Evolutionary conservation across 2,113 vertebrate species (phyloP), one percentile per base, ranked within the genome.

Genomic region (Gasterosteus aculeatus): DNA sequence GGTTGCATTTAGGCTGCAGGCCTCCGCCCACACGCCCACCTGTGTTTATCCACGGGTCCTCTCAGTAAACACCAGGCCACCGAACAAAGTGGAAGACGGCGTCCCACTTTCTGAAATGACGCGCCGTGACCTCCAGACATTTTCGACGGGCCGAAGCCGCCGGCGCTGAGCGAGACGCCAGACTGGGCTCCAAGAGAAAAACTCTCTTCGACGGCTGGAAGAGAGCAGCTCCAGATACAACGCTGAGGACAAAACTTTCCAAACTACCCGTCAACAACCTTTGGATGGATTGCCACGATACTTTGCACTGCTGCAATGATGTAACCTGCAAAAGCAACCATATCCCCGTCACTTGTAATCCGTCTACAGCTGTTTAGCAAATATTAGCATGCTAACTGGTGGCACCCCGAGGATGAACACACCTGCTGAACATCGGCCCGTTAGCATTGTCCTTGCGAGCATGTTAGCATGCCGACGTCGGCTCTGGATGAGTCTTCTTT

Each of bases 31-130:
- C 77, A 69, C 60, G 49, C 26, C 35, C 91, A 91, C 90, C 88
- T 93, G 89, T 92, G 93, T 93, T 94, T 94, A 90, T 93, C 81
- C 87, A 75, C 69, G 70, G 59, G 18, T 42, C 54, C 60, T 71
- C 57, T 49, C 83, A 66, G 88, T 81, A 88, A 90, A 87, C 75
- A 83, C 68, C 57, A 60, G 77, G 76, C 82, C 87, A 90, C 85
- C 85, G 84, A 85, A 80, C 72, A 85, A 82, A 83, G 84, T 80
- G 80, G 83, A 58, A 75, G 83, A 84, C 64, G 42, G 69, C 51
- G 38, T 57, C 78, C 29, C 10, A 82, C 75, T 57, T 75, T 75
- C 72, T 80, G 78, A 89, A 92, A 93, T 91, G 77, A 86, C 84
- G 91, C 19, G 66, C 70, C 80, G 22, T 90, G 86, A 89, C 88